Evolutionary conservation across 2,888 invertebrate species (phyloP).

Genomic region (Vandiemenella viatica): DNA sequence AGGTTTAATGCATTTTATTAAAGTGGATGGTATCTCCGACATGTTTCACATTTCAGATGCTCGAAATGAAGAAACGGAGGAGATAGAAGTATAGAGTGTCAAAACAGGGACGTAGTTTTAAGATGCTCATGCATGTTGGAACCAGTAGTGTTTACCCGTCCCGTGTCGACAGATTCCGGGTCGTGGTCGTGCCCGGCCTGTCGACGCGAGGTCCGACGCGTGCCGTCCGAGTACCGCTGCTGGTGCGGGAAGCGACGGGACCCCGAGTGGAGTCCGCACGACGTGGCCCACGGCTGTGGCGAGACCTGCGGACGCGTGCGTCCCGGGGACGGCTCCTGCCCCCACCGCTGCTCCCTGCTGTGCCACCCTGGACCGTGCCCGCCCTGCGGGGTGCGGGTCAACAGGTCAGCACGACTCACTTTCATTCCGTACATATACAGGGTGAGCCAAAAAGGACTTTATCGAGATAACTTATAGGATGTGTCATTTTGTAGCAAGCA

Average conservation of each 20-base stretch:
- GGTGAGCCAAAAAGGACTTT: too few relatives aligned
- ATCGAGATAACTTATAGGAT: too few relatives aligned
- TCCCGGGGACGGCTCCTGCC: constrained; percentile 25
- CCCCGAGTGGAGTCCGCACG: constrained; percentile 60
- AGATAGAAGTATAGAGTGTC: background rate
- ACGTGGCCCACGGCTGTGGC: constrained; percentile 84
- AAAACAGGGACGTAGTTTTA: background rate
- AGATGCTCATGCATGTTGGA: background rate
- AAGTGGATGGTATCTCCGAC: too few relatives aligned
- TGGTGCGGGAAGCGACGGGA: constrained; percentile 72
- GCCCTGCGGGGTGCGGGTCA: constrained; percentile 63
- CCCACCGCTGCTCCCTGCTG: constrained; percentile 50
- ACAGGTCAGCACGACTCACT: too few relatives aligned
- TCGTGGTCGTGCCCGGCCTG: constrained; percentile 98
- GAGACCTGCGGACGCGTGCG: constrained; percentile 51
- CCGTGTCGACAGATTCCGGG: constrained; percentile 39
- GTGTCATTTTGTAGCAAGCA: too few relatives aligned
- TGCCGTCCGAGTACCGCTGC: constrained; percentile 73
- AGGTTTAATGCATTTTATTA: too few relatives aligned
- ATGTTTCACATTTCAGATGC: background rate
- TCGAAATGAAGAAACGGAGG: background rate
- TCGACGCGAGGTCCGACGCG: constrained; percentile 57
- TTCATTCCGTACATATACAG: too few relatives aligned
- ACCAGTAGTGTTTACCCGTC: background rate
- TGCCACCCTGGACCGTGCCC: constrained; percentile 96